Conservation (phyloP, 2,888 invertebrate genomes). For the Liposcelis brunnea region DNA sequence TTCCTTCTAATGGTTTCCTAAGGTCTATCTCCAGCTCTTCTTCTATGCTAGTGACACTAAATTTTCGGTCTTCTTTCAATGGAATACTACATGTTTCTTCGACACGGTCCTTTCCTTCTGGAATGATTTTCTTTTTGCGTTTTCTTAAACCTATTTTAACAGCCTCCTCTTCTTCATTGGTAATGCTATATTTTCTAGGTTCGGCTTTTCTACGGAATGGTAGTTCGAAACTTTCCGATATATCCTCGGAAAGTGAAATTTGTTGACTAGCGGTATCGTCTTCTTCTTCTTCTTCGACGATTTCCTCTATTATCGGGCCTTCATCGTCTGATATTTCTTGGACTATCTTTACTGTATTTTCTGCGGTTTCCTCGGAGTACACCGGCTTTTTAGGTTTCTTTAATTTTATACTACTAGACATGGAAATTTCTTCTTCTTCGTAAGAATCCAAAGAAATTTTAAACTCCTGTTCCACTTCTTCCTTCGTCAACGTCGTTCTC, state of each 20-base stretch:
- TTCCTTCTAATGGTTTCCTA: constrained; percentile 29
- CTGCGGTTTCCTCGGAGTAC: constrained; percentile 53
- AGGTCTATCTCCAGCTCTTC: constrained; percentile 19
- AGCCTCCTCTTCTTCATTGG: constrained; percentile 42
- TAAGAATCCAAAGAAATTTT: constrained; percentile 71
- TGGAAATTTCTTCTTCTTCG: constrained; percentile 73
- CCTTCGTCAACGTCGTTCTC: constrained; percentile 56
- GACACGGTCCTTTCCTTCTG: constrained; percentile 1
- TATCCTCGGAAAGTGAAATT: constrained; percentile 23
- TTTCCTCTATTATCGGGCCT: constrained; percentile 15
- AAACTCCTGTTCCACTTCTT: constrained; percentile 80
- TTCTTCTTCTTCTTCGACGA: constrained; percentile 16
- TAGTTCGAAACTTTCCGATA: constrained; percentile 26
- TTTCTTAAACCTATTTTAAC: constrained; percentile 29
- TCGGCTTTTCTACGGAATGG: constrained; percentile 30
- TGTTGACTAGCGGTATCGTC: constrained; percentile 10
- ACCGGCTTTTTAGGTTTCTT: constrained; percentile 49
- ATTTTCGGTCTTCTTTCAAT: background rate
- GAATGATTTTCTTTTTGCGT: constrained; percentile 13
- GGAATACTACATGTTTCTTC: background rate
- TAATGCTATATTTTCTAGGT: constrained; percentile 38
- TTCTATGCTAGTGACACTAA: constrained; percentile 11
- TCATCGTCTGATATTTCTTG: constrained; percentile 28
- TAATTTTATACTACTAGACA: constrained; percentile 68
- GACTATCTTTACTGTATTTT: constrained; percentile 45